Evolutionary conservation across 2,888 invertebrate genomes (phyloP), one percentile per base, ranked within the genome.

Genomic region (Limnephilus auricula): DNA sequence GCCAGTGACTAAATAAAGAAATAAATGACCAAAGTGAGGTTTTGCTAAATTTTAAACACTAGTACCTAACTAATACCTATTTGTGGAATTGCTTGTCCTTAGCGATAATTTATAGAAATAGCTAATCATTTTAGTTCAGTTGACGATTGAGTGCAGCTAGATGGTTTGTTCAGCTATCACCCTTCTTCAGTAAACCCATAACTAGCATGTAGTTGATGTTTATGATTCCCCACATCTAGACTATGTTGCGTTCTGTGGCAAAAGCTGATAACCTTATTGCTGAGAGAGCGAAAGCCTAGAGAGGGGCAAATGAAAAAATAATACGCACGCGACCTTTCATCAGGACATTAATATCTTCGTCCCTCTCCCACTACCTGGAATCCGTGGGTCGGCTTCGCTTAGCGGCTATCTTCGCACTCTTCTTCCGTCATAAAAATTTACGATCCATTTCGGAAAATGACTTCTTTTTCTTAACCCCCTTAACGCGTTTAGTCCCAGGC

Each of bases 381-480:
- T 82, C 90, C 84, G 30, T 79, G 45, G 32, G 89, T 25, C 50
- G 45, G 79, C 86, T 80, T 88, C 89, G 89, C 84, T 91, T 85
- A 78, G 87, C 87, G 78, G 37, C 37, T 89, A 91, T 85, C 89
- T 92, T 89, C 89, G 89, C 83, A 82, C 92, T 91, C 90, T 90
- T 91, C 92, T 91, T 88, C 87, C 91, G 91, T 90, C 92, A 90
- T 92, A 92, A 93, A 93, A 92, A 93, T 93, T 93, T 93, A 93
- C 93, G 93, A 93, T 89, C 92, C 93, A 93, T 93, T 93, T 92
- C 93, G 90, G 93, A 93, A 93, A 93, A 93, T 93, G 92, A 93
- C 92, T 93, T 93, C 92, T 93, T 93, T 92, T 93, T 93, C 93
- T 93, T 93, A 92, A 89, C 92, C 92, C 91, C 91, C 92, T 90